phyloP scores from a whole-genome alignment of 2,797 vertebrate genomes.

The Enteromius unitaeniatus region DNA sequence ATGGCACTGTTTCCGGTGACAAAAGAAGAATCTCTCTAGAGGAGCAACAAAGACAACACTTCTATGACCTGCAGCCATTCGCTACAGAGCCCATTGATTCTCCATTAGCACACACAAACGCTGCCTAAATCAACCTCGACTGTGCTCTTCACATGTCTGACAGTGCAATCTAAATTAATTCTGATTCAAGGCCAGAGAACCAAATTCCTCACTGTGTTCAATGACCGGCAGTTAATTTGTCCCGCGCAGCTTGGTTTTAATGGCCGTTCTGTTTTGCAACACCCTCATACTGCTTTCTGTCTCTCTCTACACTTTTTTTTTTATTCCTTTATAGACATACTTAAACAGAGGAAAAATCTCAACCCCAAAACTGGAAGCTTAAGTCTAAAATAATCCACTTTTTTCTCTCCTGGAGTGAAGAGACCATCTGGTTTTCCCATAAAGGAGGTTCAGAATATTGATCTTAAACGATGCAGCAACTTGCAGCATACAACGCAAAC shows the following conservation, averaged over 20 bases:
- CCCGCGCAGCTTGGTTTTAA: slow-evolving; percentile 52
- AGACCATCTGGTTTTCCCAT: not conserved
- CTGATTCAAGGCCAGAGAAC: slow-evolving; percentile 55
- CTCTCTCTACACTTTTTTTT: not conserved
- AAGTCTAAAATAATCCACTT: not conserved
- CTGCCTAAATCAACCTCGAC: slow-evolving; percentile 53
- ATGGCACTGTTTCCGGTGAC: slow-evolving; percentile 3
- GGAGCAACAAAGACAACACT: slow-evolving; percentile 25
- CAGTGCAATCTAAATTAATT: slow-evolving; percentile 58
- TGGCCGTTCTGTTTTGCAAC: slow-evolving; percentile 46
- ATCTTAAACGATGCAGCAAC: not conserved
- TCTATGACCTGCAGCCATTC: slow-evolving; percentile 50
- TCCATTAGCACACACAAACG: slow-evolving; percentile 55
- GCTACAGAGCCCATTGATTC: slow-evolving; percentile 53
- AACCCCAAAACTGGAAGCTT: not conserved
- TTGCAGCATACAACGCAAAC: not conserved
- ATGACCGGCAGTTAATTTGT: slow-evolving; percentile 57
- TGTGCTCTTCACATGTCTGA: slow-evolving; percentile 48
- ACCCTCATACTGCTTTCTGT: slow-evolving; percentile 21
- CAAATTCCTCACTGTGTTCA: slow-evolving; percentile 58
- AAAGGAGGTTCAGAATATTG: not conserved
- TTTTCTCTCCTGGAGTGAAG: not conserved
- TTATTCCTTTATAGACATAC: slow-evolving; percentile 11
- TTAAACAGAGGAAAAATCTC: not conserved
- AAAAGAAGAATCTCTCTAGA: slow-evolving; percentile 17